Percentiles rank a stretch among this genome's conserved stretches.
phyloP scores from a whole-genome alignment of 2,113 vertebrate species.

The Riparia riparia region DNA sequence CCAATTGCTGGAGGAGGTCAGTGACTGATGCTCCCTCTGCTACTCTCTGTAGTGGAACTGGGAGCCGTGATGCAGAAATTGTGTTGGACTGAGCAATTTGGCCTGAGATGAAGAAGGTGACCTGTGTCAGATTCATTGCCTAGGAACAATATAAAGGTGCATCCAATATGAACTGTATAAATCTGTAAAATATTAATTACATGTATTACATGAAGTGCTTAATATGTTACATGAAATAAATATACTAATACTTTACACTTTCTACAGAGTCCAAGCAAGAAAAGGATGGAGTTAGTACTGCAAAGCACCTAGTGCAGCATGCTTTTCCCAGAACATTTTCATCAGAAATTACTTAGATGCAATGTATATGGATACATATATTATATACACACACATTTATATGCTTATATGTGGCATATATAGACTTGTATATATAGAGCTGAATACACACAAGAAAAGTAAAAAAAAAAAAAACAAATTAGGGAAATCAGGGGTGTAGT shows the following conservation, averaged over 20 bases:
- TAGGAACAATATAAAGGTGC: not conserved
- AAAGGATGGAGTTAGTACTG: not conserved
- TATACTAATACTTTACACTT: not conserved
- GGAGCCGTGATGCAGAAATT: not conserved
- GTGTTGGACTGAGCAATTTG: not conserved
- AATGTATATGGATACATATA: too few relatives aligned
- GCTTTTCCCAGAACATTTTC: not conserved
- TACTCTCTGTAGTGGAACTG: not conserved
- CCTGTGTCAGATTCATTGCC: not conserved
- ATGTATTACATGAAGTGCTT: not conserved
- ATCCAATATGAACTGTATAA: not conserved
- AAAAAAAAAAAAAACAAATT: not conserved
- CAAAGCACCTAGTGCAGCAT: not conserved
- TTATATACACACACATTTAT: too few relatives aligned
- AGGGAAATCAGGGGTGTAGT: not conserved
- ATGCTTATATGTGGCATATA: rapidly evolving
- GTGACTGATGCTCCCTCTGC: not conserved
- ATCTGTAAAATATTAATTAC: not conserved
- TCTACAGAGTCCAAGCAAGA: not conserved
- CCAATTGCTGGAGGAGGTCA: not conserved
- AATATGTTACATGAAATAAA: not conserved
- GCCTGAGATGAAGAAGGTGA: not conserved
- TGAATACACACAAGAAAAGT: not conserved
- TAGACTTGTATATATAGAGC: not conserved
- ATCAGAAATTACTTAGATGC: not conserved